Evolutionary conservation across 2,113 vertebrate species (phyloP).

Genomic region (Axis porcinus): DNA sequence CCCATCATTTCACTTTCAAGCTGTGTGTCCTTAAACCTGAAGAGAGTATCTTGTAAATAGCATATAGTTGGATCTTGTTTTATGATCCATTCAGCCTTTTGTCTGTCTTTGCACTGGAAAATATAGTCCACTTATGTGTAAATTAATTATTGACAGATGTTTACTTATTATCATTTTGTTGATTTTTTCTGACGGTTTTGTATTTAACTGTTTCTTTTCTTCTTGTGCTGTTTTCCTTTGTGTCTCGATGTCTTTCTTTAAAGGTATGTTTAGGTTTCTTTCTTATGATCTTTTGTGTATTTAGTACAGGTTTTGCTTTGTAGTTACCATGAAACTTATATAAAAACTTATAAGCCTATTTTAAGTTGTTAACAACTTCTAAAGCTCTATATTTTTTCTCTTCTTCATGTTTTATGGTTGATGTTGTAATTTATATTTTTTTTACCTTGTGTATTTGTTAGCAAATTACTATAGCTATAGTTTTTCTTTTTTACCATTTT

Average conservation of each 20-base stretch:
- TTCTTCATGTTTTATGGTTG: not conserved
- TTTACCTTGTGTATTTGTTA: not conserved
- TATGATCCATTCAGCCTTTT: not conserved
- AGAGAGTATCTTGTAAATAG: not conserved
- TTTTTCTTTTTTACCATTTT: not conserved
- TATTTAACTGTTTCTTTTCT: not conserved
- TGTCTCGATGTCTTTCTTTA: not conserved
- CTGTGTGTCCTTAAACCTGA: not conserved
- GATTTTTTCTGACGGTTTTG: not conserved
- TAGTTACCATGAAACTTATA: not conserved
- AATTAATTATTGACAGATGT: not conserved
- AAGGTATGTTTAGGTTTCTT: not conserved
- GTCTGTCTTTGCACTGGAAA: not conserved
- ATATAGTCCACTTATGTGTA: not conserved
- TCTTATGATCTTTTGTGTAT: not conserved
- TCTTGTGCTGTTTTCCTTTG: not conserved
- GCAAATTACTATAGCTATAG: not conserved
- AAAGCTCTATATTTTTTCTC: not conserved
- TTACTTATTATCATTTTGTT: not conserved
- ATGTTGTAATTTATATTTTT: not conserved
- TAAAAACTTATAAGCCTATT: not conserved
- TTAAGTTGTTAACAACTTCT: not conserved
- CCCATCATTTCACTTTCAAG: not conserved
- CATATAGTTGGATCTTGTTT: not conserved
- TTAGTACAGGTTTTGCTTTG: not conserved